Percentiles rank a stretch among this genome's conserved stretches.
Conservation (phyloP, 2,888 invertebrate genomes). For the Chloroclystis v-ata region DNA sequence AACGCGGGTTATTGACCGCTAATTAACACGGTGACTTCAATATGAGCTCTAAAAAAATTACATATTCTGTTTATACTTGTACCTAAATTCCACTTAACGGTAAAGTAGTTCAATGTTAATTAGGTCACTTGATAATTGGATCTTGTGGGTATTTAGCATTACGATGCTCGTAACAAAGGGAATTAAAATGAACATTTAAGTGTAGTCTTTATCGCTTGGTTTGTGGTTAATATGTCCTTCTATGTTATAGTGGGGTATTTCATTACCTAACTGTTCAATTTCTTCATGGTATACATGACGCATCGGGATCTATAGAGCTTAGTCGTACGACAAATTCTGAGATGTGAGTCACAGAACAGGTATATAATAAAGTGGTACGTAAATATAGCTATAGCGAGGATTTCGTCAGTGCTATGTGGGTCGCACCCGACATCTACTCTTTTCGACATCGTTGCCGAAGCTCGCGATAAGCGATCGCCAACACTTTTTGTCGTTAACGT, state of each 20-base stretch:
- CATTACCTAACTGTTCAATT: not conserved
- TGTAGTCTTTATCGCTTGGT: too few relatives aligned
- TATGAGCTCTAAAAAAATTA: slow-evolving; percentile 49
- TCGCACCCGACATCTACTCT: slow-evolving; percentile 52
- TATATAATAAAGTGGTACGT: slow-evolving; percentile 38
- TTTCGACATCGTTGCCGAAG: slow-evolving; percentile 51
- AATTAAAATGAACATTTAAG: not conserved
- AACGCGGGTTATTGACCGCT: slow-evolving; percentile 55
- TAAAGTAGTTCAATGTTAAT: slow-evolving; percentile 41
- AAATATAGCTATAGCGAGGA: slow-evolving; percentile 43
- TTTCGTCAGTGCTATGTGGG: slow-evolving; percentile 60
- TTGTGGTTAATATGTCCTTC: not conserved
- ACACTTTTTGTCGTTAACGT: slow-evolving; percentile 50
- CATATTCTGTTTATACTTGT: slow-evolving; percentile 40
- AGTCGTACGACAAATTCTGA: slow-evolving; percentile 24
- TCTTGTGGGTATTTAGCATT: slow-evolving; percentile 20
- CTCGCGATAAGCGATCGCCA: slow-evolving; percentile 44
- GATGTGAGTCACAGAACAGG: slow-evolving; percentile 36
- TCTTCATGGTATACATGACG: not conserved
- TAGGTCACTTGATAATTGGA: slow-evolving; percentile 46
- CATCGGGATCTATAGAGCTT: slow-evolving; percentile 6
- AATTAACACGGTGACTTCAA: slow-evolving; percentile 64
- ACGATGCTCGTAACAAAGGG: not conserved
- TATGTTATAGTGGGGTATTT: not conserved
- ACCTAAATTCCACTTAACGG: slow-evolving; percentile 38